Base-by-base conservation (phyloP, 2,797 vertebrate species). In the Lutjanus argentimaculatus region DNA sequence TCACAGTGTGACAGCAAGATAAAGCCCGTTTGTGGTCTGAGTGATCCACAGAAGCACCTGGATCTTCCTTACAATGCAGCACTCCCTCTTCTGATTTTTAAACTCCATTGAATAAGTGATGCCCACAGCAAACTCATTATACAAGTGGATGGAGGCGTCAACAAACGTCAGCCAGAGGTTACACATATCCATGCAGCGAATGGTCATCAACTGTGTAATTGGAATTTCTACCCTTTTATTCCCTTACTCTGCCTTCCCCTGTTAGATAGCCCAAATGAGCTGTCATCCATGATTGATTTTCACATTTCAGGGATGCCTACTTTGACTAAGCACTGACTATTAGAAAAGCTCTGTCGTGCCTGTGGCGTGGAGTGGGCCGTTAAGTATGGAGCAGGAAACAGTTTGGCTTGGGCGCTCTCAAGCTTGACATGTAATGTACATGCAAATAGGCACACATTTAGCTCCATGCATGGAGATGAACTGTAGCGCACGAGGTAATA, bases 241-340 rank as follows among this genome's bases (percentile, higher is more conserved):
- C 74, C 56, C 52, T 68, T 65, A 58, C 71, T 75, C 67, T 87
- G 76, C 79, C 53, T 84, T 83, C 74, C 74, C 61, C 67, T 85
- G 78, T 72, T 89, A 92, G 89, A 92, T 91, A 84, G 74, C 75
- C 85, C 84, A 93, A 95, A 94, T 93, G 91, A 95, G 89, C 90
- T 92, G 92, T 94, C 95, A 91, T 89, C 91, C 90, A 76, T 92
- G 91, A 95, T 94, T 93, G 92, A 94, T 95, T 94, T 92, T 87
- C 91, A 92, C 88, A 91, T 95, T 94, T 94, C 89, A 91, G 84
- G 93, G 90, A 91, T 91, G 89, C 87, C 85, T 88, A 88, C 89
- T 89, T 92, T 90, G 81, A 91, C 88, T 88, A 85, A 91, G 86
- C 82, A 55, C 67, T n/a, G 78, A 89, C 91, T 91, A 90, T 94